Evolutionary conservation across 2,797 vertebrate genomes (phyloP).

Genomic region (Darevskia mixta): DNA sequence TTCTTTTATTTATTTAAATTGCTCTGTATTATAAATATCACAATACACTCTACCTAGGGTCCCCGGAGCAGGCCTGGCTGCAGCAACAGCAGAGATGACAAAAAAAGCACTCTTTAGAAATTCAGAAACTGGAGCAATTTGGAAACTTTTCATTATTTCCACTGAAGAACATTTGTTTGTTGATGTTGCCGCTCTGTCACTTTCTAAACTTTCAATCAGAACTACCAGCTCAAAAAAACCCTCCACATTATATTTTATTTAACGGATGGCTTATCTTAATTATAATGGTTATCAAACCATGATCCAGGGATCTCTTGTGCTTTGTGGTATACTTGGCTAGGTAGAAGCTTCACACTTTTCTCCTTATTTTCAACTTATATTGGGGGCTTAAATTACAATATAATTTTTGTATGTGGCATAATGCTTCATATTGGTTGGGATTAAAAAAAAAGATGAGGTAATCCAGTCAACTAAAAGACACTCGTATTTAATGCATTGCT

Average conservation of each 20-base stretch:
- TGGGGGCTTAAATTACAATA: not conserved
- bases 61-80: not conserved
- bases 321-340: not conserved
- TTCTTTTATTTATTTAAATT: not conserved
- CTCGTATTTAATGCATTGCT: not conserved
- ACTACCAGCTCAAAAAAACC: not conserved
- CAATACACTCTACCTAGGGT: not conserved
- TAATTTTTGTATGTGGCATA: not conserved
- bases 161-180: not conserved
- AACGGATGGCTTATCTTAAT: conserved; percentile 8
- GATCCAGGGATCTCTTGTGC: not conserved
- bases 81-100: not conserved
- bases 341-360: not conserved
- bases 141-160: not conserved
- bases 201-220: not conserved
- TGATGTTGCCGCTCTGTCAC: conserved; percentile 1
- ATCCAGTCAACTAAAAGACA: not conserved
- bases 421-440: not conserved
- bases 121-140: not conserved
- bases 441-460: not conserved
- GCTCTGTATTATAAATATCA: too few relatives aligned
- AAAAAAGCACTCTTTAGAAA: not conserved
- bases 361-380: not conserved
- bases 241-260: not conserved
- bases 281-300: conserved; percentile 7